Evolutionary conservation across 2,797 vertebrate genomes (phyloP), one percentile per base, ranked within the genome.

Genomic region (Microtus agrestis): DNA sequence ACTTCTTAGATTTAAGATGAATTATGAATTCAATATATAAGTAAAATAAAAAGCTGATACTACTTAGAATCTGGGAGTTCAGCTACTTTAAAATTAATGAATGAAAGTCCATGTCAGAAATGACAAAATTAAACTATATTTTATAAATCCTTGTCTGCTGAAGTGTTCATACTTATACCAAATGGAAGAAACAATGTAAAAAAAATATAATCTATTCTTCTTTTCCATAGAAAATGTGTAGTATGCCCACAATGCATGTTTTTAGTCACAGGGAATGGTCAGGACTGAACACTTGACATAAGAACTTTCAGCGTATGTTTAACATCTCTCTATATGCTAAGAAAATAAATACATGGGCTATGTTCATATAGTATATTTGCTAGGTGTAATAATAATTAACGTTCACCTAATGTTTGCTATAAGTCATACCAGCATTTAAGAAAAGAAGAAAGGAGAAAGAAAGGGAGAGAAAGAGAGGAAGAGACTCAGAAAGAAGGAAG

Each of bases 351-450:
- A 91, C 63, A 96, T 96, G 23, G 54, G 54, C 88, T 65, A 34
- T 25, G 13, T 77, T 94, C 40, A 95, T 79, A 95, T 51, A 88
- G 94, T 93, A 10, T 74, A 51, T 25, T 95, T 89, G 94, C 43
- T 95, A 95, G 71, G 92, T 51, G 95, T 95, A 96, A 95, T 93
- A 85, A 91, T 74, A 96, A 96, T 95, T 97, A 34, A 96, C 88
- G 94, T 23, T 89, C 77, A 74, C 78, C 21, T 89, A 87, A 94
- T 59, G 21, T 10, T 87, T 97, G 95, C 15, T 77, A 1, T 93
- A 73, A 46, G 65, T 96, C 31, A 86, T 84, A 54, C 79, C 91
- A 43, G 84, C 29, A 95, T 69, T 63, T 96, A 73, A 91, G 94
- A 92, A 54, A 37, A 23, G 51, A 34, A 67, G 31, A 65, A 65